phyloP scores from a whole-genome alignment of 2,113 vertebrate genomes.

The Etheostoma cragini region DNA sequence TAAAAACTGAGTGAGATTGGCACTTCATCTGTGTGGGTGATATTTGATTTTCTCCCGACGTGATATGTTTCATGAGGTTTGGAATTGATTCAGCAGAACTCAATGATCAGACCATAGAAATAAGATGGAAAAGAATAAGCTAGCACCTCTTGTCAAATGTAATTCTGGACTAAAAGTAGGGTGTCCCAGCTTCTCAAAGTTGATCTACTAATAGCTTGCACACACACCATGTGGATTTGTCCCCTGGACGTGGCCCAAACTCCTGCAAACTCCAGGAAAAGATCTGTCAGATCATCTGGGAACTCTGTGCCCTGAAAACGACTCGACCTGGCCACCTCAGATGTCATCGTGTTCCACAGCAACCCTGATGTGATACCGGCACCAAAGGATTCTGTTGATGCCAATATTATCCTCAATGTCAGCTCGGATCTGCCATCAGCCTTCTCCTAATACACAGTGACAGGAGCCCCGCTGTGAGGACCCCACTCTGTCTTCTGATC shows the following conservation, averaged over 20 bases:
- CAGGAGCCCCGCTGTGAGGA: constrained; percentile 74
- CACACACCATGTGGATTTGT: constrained; percentile 32
- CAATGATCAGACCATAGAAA: constrained; percentile 22
- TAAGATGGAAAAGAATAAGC: constrained; percentile 14
- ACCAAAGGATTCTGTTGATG: constrained; percentile 68
- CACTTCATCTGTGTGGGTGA: constrained; percentile 30
- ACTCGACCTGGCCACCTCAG: constrained; percentile 60
- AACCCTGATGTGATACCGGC: constrained; percentile 54
- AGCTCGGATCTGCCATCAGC: constrained; percentile 66
- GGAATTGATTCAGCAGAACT: constrained; percentile 29
- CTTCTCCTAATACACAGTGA: constrained; percentile 72
- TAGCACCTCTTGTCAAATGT: constrained; percentile 9
- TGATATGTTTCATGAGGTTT: constrained; percentile 34
- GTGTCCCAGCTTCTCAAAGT: constrained; percentile 35
- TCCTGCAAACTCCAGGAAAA: constrained; percentile 49
- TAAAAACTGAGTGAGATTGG: constrained; percentile 54
- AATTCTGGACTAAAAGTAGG: constrained; percentile 43
- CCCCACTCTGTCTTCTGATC: constrained; percentile 75
- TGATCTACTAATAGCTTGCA: constrained; percentile 38
- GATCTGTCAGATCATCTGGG: constrained; percentile 51
- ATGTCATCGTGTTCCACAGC: constrained; percentile 64
- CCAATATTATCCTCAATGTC: constrained; percentile 77
- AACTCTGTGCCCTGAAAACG: constrained; percentile 51
- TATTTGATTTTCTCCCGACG: neutral
- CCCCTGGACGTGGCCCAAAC: constrained; percentile 43